phyloP scores from a whole-genome alignment of 2,888 invertebrate genomes.

The Caenorhabditis auriculariae region DNA sequence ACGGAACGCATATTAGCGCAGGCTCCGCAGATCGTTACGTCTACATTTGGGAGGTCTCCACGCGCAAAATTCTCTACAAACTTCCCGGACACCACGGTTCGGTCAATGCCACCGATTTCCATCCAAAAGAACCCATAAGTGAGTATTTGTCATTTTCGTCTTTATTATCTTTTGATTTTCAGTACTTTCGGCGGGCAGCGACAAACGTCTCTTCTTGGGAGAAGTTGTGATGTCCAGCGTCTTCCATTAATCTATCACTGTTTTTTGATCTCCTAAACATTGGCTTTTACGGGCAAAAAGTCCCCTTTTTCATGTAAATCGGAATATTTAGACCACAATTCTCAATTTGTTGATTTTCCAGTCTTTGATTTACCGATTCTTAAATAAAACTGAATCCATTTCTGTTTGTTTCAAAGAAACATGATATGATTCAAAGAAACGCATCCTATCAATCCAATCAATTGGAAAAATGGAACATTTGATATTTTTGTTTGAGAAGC shows the following conservation, averaged over 20 bases:
- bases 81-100: slow-evolving; percentile 96
- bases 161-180: slow-evolving; percentile 61
- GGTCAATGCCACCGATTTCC: slow-evolving; percentile 93
- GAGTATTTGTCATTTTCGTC: slow-evolving; percentile 52
- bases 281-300: too few relatives aligned
- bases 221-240: slow-evolving; percentile 74
- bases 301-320: too few relatives aligned
- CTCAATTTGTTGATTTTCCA: too few relatives aligned
- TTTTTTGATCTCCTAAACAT: too few relatives aligned
- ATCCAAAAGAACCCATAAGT: slow-evolving; percentile 86
- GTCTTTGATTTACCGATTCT: not conserved
- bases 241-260: not conserved
- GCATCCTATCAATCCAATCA: too few relatives aligned
- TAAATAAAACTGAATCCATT: too few relatives aligned
- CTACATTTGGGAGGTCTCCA: slow-evolving; percentile 94
- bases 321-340: too few relatives aligned
- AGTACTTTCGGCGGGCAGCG: slow-evolving; percentile 89
- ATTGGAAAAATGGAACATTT: too few relatives aligned
- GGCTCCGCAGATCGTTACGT: slow-evolving; percentile 89
- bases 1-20: slow-evolving; percentile 84
- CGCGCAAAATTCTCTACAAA: slow-evolving; percentile 87
- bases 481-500: too few relatives aligned
- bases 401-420: not conserved
- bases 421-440: too few relatives aligned
- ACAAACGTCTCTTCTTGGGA: slow-evolving; percentile 90